Evolutionary conservation across 2,797 vertebrate genomes (phyloP).

Genomic region (Gymnodraco acuticeps): DNA sequence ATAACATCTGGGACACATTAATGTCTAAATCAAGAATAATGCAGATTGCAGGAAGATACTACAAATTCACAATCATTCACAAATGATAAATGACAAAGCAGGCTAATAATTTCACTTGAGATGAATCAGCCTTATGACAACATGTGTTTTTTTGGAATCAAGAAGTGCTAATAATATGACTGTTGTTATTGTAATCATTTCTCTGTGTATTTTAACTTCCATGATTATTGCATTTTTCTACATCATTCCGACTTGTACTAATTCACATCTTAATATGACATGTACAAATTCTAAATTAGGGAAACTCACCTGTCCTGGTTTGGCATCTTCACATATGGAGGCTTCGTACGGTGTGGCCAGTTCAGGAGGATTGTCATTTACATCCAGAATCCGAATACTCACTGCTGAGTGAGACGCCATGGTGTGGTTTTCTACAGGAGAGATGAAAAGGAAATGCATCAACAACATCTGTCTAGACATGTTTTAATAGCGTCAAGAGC

Average conservation of each 20-base stretch:
- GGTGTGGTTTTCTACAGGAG: conserved; percentile 89
- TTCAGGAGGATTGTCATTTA: conserved; percentile 97
- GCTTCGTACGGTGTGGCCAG: conserved; percentile 95
- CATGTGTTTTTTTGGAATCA: not conserved
- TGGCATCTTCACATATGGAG: conserved; percentile 94
- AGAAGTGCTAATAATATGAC: too few relatives aligned
- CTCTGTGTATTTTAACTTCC: not conserved
- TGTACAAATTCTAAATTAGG: not conserved
- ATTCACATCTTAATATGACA: too few relatives aligned
- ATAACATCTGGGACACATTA: not conserved
- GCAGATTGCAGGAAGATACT: not conserved
- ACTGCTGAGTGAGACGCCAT: conserved; percentile 91
- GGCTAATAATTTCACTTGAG: too few relatives aligned
- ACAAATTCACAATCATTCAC: not conserved
- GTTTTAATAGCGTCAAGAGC: not conserved
- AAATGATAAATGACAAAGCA: not conserved
- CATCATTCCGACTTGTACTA: too few relatives aligned
- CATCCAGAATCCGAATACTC: conserved; percentile 95
- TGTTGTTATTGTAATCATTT: not conserved
- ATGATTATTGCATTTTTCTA: not conserved
- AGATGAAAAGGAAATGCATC: conserved; percentile 23
- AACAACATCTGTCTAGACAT: not conserved
- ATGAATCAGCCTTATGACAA: not conserved
- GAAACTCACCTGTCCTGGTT: conserved; percentile 93
- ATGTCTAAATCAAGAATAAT: not conserved